Conservation (phyloP, 2,888 invertebrate genomes). For the Orthosia incerta region DNA sequence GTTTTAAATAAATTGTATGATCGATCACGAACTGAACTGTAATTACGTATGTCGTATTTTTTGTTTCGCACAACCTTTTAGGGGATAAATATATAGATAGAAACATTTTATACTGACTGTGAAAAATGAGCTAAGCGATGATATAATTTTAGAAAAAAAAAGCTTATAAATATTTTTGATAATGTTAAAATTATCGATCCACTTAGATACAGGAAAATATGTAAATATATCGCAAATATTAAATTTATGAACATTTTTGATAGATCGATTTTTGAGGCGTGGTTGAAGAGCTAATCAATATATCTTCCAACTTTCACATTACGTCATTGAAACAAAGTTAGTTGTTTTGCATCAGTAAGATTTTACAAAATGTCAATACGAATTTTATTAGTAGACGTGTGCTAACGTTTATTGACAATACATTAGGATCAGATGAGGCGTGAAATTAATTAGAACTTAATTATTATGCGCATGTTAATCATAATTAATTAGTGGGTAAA, state of each 20-base stretch:
- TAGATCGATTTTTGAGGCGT: conserved; percentile 34
- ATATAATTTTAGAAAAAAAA: background rate
- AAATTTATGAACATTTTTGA: background rate
- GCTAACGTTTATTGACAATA: conserved; percentile 34
- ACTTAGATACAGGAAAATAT: conserved; percentile 17
- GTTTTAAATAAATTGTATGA: conserved; percentile 31
- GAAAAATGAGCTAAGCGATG: background rate
- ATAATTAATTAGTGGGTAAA: conserved; percentile 42
- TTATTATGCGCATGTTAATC: conserved; percentile 55
- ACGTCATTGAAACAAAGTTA: conserved; percentile 17
- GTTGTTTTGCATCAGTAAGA: background rate
- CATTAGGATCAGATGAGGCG: conserved; percentile 34
- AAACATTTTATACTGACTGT: background rate
- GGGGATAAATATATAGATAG: background rate
- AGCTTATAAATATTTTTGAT: background rate
- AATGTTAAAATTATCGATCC: background rate
- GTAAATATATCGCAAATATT: background rate
- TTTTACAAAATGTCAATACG: conserved; percentile 9
- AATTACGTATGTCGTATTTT: conserved; percentile 14
- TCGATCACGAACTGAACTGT: conserved; percentile 31
- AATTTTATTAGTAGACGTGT: conserved; percentile 18
- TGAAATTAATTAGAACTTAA: conserved; percentile 45
- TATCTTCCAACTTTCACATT: conserved; percentile 40
- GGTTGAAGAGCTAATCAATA: conserved; percentile 21
- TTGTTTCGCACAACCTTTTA: background rate